Conservation (phyloP, 1,140 invertebrate genomes). For the Cecropterus lyciades region DNA sequence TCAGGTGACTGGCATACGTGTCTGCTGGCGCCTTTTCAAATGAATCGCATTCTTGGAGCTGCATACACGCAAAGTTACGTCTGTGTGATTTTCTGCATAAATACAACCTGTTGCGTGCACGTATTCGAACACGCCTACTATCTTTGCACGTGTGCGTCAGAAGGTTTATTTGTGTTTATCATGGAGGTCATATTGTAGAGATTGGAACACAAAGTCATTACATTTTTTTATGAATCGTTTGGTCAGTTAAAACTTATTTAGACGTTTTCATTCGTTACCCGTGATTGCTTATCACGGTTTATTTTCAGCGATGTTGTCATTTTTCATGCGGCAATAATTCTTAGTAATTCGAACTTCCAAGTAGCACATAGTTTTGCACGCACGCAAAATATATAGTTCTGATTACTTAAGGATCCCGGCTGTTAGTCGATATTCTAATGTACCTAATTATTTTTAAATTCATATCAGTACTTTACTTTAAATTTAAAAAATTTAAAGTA, state of each 20-base stretch:
- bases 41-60: slow-evolving; percentile 67
- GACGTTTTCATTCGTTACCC: slow-evolving; percentile 40
- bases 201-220: slow-evolving; percentile 48
- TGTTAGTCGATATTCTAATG: no score
- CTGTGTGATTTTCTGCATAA: slow-evolving; percentile 56
- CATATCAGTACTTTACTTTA: no score
- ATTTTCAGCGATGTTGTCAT: slow-evolving; percentile 58
- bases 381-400: neutral
- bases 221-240: slow-evolving; percentile 49
- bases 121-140: slow-evolving; percentile 71
- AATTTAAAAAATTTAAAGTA: no score
- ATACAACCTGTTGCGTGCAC: slow-evolving; percentile 53
- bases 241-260: slow-evolving; percentile 51
- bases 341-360: neutral
- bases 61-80: slow-evolving; percentile 46
- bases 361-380: neutral
- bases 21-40: slow-evolving; percentile 70
- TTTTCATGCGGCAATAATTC: slow-evolving; percentile 7
- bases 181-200: slow-evolving; percentile 64
- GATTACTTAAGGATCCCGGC: neutral
- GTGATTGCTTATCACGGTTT: slow-evolving; percentile 46
- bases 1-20: slow-evolving; percentile 74
- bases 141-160: slow-evolving; percentile 49
- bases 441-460: no score
- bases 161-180: slow-evolving; percentile 56